phyloP scores from a whole-genome alignment of 2,797 vertebrate species.

The Acanthurus tractus region DNA sequence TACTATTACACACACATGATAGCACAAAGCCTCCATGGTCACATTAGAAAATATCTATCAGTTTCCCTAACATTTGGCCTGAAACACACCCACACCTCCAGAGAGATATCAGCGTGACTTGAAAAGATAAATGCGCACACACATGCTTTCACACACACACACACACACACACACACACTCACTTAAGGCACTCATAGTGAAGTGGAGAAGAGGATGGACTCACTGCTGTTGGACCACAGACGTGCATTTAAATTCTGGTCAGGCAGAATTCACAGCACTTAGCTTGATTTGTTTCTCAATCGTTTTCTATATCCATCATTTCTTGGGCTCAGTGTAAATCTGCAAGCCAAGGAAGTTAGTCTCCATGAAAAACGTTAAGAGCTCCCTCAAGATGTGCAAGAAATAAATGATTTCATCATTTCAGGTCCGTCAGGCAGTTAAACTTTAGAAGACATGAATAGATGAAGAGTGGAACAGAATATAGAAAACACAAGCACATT shows the following conservation, averaged over 20 bases:
- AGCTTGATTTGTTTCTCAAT: slow-evolving; percentile 76
- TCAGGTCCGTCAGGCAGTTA: slow-evolving; percentile 43
- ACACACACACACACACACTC: slow-evolving; percentile 13
- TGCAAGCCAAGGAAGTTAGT: slow-evolving; percentile 65
- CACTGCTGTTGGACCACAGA: slow-evolving; percentile 39
- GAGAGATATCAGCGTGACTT: slow-evolving; percentile 46
- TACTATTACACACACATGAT: slow-evolving; percentile 32
- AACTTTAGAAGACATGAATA: slow-evolving; percentile 37
- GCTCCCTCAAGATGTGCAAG: slow-evolving; percentile 32
- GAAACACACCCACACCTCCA: slow-evolving; percentile 66
- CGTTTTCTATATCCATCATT: slow-evolving; percentile 63
- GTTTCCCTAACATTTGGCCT: slow-evolving; percentile 63
- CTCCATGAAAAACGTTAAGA: slow-evolving; percentile 54
- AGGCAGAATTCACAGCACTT: slow-evolving; percentile 76
- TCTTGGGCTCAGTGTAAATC: slow-evolving; percentile 47
- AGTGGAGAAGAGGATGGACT: slow-evolving; percentile 42
- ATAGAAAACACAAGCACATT: neutral
- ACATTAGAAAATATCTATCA: slow-evolving; percentile 58
- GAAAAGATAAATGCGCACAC: slow-evolving; percentile 57
- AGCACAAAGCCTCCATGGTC: slow-evolving; percentile 31
- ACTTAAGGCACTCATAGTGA: slow-evolving; percentile 32
- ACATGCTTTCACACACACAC: slow-evolving; percentile 28
- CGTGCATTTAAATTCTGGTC: slow-evolving; percentile 75
- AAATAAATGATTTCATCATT: slow-evolving; percentile 40
- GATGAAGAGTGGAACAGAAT: neutral